Base-by-base conservation (phyloP, 2,113 vertebrate species). In the Bucco capensis region DNA sequence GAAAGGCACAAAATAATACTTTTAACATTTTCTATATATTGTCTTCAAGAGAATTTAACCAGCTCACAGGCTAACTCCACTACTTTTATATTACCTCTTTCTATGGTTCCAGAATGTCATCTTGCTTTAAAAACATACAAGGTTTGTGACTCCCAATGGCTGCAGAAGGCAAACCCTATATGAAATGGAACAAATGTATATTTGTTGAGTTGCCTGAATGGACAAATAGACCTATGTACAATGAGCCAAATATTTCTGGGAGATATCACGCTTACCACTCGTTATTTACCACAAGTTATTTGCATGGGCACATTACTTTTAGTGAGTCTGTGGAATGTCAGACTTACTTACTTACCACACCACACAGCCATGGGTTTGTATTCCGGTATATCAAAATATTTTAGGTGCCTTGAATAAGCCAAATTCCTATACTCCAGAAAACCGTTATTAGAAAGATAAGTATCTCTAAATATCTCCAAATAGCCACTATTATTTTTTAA, bases 71-170 rank as follows among this genome's bases (percentile, higher is more conserved):
- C n/a, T 78, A 61, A 76, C 5, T 79, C 28, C 24, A 24, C 19
- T 44, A 58, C 19, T 23, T 57, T 50, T 79, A 44, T 30, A n/a
- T 33, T 75, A 15, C 17, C 17, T 14, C 42, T 22, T 86, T 51
- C 28, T 46, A 6, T 38, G 19, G 14, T 31, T 47, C 30, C 24
- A 53, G 53, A 82, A 62, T 0, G 0, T 21, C 2, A 1, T 44
- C 1, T 1, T 12, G 10, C 51, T 74, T 70, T 46, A 74, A 74
- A 80, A 22, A 40, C 0, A 0, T 19, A 14, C n/a, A n/a, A 72
- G 30, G 22, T 75, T 49, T 31, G 9, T 0, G 1, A 37, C 23
- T 35, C 62, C 31, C 56, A 27, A 31, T 0, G 0, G 30, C 57
- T 75, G 67, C n/a, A 51, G 25, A 65, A 66, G 19, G 19, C 14